A percentile compares a stretch with the other conserved stretches of the same genome.
phyloP scores from a whole-genome alignment of 2,797 vertebrate genomes.

The Lemur catta region DNA sequence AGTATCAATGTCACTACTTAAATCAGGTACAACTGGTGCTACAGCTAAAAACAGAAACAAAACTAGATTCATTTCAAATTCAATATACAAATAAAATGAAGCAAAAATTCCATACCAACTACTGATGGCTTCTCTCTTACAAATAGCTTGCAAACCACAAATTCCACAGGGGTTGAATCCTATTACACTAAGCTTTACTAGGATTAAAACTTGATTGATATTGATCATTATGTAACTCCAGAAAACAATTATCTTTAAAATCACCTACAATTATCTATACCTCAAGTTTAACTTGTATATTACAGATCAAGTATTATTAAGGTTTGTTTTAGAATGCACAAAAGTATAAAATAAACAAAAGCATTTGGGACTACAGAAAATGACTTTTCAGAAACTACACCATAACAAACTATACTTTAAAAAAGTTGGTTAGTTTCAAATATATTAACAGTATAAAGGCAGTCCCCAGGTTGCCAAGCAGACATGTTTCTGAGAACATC shows the following conservation, averaged over 20 bases:
- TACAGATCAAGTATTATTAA: constrained; percentile 25
- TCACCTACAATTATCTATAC: neutral
- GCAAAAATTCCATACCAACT: neutral
- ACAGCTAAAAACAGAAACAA: constrained; percentile 87
- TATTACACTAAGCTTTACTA: constrained; percentile 5
- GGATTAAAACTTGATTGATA: constrained; percentile 23
- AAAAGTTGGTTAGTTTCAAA: neutral
- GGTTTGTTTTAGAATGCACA: constrained; percentile 1
- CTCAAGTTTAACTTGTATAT: constrained; percentile 36
- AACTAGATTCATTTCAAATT: constrained; percentile 20
- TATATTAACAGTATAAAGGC: neutral
- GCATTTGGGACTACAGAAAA: neutral
- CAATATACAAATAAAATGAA: constrained; percentile 4
- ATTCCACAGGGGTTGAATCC: neutral
- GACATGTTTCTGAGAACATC: neutral
- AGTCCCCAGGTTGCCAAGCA: neutral
- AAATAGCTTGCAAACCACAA: neutral
- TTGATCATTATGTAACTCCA: neutral
- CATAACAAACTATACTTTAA: neutral
- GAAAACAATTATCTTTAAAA: constrained; percentile 23
- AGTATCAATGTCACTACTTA: constrained; percentile 97
- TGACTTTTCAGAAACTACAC: neutral
- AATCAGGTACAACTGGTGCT: constrained; percentile 97
- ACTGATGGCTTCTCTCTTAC: neutral
- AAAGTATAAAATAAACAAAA: constrained; percentile 36